Base-by-base conservation (phyloP, 2,888 invertebrate genomes). In the Notodromas monacha region DNA sequence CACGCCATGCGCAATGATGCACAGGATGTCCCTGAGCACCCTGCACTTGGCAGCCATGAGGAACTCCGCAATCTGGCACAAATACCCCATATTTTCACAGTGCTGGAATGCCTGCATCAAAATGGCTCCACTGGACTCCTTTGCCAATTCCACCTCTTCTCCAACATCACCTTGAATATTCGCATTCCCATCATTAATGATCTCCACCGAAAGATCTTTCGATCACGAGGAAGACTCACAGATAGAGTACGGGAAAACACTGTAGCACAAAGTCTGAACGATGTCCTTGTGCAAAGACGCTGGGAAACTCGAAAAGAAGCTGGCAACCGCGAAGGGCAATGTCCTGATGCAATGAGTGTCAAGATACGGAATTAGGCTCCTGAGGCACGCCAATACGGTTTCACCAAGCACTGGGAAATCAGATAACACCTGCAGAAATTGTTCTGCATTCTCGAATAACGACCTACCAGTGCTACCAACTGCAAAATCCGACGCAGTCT, bases 61-160 rank as follows among this genome's bases (percentile, higher is more conserved):
- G 44, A 81, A 79, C 51, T 96, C 92, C 34, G 92, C 55, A 21
- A 92, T 61, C 54, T 89, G 84, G 50, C 86, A 81, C 53, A 92
- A 92, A 47, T 79, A 79, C 1, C 79, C 84, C 42, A 79, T 70
- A 51, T 81, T 81, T 37, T 62, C 69, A 2, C 84, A 79, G 48
- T 89, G 84, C 47, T 92, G 89, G 45, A 92, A 72, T 15, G 92
- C 73, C 66, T 89, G 72, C 74, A 92, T 86, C 34, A 96, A 65
- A n/a, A n/a, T n/a, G n/a, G n/a, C n/a, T n/a, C n/a, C n/a, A n/a
- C n/a, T n/a, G n/a, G n/a, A n/a, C n/a, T n/a, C n/a, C n/a, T n/a
- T n/a, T n/a, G n/a, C n/a, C n/a, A n/a, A n/a, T n/a, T n/a, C n/a
- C n/a, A n/a, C n/a, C n/a, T n/a, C n/a, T n/a, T n/a, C n/a, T n/a